phyloP scores from a whole-genome alignment of 2,113 vertebrate genomes.

The Xenus cinereus region DNA sequence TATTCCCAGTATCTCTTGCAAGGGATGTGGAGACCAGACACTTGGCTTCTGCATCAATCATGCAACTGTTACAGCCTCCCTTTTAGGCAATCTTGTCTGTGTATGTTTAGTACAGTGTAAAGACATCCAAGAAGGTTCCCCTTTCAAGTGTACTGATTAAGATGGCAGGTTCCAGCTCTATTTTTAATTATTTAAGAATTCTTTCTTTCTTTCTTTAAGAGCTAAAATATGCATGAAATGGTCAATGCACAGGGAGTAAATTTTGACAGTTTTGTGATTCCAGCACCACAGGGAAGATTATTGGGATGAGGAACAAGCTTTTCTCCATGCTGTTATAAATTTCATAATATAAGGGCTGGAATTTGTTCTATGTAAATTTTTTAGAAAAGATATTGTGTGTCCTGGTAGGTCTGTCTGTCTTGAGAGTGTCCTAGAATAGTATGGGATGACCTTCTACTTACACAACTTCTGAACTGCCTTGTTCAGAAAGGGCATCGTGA shows the following conservation, averaged over 20 bases:
- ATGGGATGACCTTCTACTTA: not conserved
- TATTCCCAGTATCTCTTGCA: not conserved
- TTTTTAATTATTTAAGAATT: not conserved
- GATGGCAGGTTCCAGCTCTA: not conserved
- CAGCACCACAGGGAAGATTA: not conserved
- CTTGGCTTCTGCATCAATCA: not conserved
- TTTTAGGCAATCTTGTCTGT: not conserved
- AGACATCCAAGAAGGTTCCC: not conserved
- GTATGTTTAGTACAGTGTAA: not conserved
- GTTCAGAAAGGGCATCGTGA: not conserved
- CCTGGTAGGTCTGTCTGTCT: not conserved
- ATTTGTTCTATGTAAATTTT: not conserved
- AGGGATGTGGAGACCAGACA: not conserved
- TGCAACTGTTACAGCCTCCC: not conserved
- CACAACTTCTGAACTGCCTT: not conserved
- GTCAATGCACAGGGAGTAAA: not conserved
- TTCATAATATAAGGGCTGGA: not conserved
- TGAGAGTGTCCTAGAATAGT: not conserved
- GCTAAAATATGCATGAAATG: not conserved
- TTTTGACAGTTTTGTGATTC: not conserved
- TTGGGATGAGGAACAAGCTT: not conserved
- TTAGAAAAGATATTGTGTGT: not conserved
- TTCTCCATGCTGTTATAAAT: not conserved
- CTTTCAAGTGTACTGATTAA: not conserved
- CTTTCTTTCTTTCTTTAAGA: not conserved